Conservation (phyloP, 1,140 invertebrate genomes). For the Hyles euphorbiae region DNA sequence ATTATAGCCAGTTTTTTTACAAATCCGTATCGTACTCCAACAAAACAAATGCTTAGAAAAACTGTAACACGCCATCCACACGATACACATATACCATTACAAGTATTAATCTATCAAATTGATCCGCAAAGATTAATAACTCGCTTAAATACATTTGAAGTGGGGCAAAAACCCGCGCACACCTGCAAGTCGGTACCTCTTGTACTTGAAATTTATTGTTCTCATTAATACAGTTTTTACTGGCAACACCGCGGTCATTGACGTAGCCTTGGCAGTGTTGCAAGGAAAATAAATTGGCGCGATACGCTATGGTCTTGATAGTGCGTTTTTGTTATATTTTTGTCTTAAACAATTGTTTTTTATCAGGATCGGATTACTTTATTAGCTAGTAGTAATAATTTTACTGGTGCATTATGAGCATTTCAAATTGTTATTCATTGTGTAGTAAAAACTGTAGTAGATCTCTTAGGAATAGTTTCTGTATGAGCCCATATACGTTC, state of each 20-base stretch:
- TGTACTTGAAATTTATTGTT: conserved; percentile 18
- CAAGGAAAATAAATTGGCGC: conserved; percentile 32
- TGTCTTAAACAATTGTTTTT: too few relatives aligned
- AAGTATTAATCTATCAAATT: background rate
- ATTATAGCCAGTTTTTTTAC: too few relatives aligned
- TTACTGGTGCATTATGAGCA: too few relatives aligned
- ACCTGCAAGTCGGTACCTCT: conserved; percentile 11
- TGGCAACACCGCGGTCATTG: conserved; percentile 35
- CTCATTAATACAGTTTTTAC: conserved; percentile 30
- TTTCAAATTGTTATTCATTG: too few relatives aligned
- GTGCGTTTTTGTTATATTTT: too few relatives aligned
- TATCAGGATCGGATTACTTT: too few relatives aligned
- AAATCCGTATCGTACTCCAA: too few relatives aligned
- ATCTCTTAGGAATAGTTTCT: too few relatives aligned
- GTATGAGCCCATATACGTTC: too few relatives aligned
- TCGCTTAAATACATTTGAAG: background rate
- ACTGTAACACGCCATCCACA: background rate
- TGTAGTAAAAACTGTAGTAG: too few relatives aligned
- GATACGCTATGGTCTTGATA: too few relatives aligned
- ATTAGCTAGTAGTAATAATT: too few relatives aligned
- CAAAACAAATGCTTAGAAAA: background rate
- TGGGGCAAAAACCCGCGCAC: conserved; percentile 11
- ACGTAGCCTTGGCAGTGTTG: conserved; percentile 39
- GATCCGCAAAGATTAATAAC: background rate
- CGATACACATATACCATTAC: background rate